Percentiles rank a stretch among this genome's conserved stretches.
Conservation (phyloP, 2,888 invertebrate species). For the Epinotia demarniana region DNA sequence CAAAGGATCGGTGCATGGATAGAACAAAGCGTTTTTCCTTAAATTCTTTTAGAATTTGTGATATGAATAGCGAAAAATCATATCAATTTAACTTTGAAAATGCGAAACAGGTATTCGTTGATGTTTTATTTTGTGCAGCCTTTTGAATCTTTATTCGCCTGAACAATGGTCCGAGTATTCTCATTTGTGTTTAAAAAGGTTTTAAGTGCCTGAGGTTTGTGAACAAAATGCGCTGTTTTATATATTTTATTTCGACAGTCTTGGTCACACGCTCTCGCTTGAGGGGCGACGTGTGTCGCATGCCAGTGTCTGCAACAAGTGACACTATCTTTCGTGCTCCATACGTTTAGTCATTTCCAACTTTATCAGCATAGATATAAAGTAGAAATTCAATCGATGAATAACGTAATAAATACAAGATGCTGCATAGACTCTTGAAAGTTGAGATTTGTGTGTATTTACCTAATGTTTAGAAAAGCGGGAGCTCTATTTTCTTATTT, state of each 20-base stretch:
- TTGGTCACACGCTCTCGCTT: constrained; percentile 12
- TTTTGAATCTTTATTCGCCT: constrained; percentile 7
- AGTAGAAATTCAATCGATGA: background rate
- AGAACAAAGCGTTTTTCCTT: background rate
- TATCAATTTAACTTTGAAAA: background rate
- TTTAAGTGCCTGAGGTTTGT: background rate
- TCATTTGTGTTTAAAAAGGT: background rate
- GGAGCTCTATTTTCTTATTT: background rate
- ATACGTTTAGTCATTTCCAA: constrained; percentile 18
- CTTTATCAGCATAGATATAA: background rate
- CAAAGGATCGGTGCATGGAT: background rate
- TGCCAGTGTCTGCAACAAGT: constrained; percentile 70
- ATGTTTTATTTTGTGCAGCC: background rate
- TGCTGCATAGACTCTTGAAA: constrained; percentile 17
- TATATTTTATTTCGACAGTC: background rate
- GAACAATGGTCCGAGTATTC: constrained; percentile 18
- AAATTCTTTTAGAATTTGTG: background rate
- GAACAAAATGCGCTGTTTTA: background rate
- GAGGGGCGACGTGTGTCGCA: constrained; percentile 52
- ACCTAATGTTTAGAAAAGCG: constrained; percentile 1
- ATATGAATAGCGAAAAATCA: background rate
- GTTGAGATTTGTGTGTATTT: constrained; percentile 2
- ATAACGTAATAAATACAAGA: background rate
- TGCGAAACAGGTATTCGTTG: background rate
- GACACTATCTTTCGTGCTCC: constrained; percentile 56